Conservation (phyloP, 2,797 vertebrate species). For the Zenarchopterus dispar region DNA sequence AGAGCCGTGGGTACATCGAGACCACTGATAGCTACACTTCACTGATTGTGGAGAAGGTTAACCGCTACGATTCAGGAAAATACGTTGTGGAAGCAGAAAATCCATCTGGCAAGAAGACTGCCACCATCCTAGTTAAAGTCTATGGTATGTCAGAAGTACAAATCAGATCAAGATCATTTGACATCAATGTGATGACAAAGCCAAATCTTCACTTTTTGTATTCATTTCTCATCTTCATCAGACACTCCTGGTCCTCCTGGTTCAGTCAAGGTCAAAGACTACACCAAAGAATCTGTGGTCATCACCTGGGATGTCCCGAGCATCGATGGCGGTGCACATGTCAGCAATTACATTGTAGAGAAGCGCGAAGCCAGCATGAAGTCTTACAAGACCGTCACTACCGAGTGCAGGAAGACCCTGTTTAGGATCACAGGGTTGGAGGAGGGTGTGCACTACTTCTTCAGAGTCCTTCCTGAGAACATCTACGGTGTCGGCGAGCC, state of each 20-base stretch:
- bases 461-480: conserved; percentile 97
- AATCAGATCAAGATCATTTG: no score
- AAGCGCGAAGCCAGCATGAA: conserved; percentile 97
- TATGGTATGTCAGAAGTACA: conserved; percentile 86
- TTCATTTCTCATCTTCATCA: conserved; percentile 54
- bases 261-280: conserved; percentile 94
- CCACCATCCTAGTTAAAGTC: conserved; percentile 93
- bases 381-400: conserved; percentile 96
- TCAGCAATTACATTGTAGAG: conserved; percentile 97
- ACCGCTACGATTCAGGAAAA: conserved; percentile 96
- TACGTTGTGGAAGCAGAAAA: conserved; percentile 98
- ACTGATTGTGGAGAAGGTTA: conserved; percentile 93
- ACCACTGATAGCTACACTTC: conserved; percentile 91
- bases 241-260: conserved; percentile 96
- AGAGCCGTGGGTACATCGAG: conserved; percentile 92
- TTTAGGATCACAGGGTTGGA: conserved; percentile 91
- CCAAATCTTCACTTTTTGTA: background rate
- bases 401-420: conserved; percentile 95
- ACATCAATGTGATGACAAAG: no score
- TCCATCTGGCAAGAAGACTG: conserved; percentile 95
- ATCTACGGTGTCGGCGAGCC: conserved; percentile 97
- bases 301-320: conserved; percentile 97
- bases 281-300: conserved; percentile 95
- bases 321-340: conserved; percentile 93
- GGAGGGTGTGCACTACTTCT: conserved; percentile 94